A percentile compares a stretch with the other conserved stretches of the same genome.
These are phyloP conservation scores for Leptinotarsa peninsularis DNA, from an alignment of 2,888 invertebrate genomes.

Conservation along the genomic window DNA sequence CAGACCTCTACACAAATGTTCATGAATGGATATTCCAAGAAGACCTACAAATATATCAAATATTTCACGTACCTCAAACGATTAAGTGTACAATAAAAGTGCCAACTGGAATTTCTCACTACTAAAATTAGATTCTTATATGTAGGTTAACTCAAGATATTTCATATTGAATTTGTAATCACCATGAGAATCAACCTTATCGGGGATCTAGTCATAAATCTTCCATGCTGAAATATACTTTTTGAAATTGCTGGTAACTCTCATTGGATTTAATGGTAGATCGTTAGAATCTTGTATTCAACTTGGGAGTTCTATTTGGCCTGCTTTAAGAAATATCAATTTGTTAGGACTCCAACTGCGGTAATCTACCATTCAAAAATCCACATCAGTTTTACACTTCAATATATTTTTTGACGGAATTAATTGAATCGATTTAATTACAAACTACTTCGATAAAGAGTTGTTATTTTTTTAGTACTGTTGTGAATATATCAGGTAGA, in stretches of 20 bases:
- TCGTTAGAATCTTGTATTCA: not conserved
- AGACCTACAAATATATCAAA: not conserved
- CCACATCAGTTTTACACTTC: no score
- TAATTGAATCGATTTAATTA: no score
- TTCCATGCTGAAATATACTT: not conserved
- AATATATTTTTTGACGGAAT: no score
- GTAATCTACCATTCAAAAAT: no score
- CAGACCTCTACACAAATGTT: not conserved
- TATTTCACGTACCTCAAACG: not conserved
- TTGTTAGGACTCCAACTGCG: not conserved
- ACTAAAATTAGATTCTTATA: slow-evolving; percentile 6
- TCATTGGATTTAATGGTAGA: not conserved
- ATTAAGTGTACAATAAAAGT: not conserved
- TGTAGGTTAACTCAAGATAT: slow-evolving; percentile 4
- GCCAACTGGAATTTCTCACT: not conserved
- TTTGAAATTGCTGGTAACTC: not conserved
- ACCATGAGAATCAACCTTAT: not conserved
- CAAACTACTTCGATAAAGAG: no score
- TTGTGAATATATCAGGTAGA: no score
- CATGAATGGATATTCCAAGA: not conserved
- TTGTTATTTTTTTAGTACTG: no score
- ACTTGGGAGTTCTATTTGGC: not conserved
- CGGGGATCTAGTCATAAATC: not conserved
- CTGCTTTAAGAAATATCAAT: no score
- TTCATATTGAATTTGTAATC: not conserved